These are phyloP conservation scores for Pipistrellus pygmaeus DNA, from an alignment of 2,797 vertebrate species.

Conservation along the genomic window DNA sequence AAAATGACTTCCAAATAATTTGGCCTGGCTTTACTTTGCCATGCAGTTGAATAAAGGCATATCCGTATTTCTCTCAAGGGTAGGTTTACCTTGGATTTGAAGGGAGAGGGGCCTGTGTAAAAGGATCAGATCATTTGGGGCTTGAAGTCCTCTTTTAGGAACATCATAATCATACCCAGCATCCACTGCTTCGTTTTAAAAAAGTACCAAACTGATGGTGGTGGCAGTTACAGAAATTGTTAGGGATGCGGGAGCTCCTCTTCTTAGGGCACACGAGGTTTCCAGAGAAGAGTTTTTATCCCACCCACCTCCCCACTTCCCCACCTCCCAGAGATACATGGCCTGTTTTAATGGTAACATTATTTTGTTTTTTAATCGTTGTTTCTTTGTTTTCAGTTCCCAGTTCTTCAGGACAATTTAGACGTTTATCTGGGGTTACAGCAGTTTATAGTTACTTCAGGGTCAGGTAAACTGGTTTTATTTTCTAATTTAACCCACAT, in stretches of 20 bases:
- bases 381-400: constrained; percentile 90
- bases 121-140: not conserved
- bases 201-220: not conserved
- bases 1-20: constrained; percentile 15
- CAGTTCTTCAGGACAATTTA: constrained; percentile 97
- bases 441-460: constrained; percentile 94
- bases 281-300: not conserved
- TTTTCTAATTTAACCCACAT: constrained; percentile 32
- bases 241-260: not conserved
- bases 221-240: constrained; percentile 5
- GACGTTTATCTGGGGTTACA: constrained; percentile 97
- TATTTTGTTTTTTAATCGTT: constrained; percentile 41
- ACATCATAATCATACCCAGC: not conserved
- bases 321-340: not conserved
- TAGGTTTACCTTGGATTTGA: not conserved
- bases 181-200: constrained; percentile 12
- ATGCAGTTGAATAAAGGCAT: not conserved
- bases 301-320: not conserved
- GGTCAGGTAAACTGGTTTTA: constrained; percentile 88
- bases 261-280: not conserved
- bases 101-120: not conserved
- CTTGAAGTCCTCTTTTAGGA: not conserved
- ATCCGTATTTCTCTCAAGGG: not conserved
- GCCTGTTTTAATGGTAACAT: constrained; percentile 53
- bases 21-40: not conserved